Evolutionary conservation across 2,113 vertebrate species (phyloP).

Genomic region (Syngnathoides biaculeatus): DNA sequence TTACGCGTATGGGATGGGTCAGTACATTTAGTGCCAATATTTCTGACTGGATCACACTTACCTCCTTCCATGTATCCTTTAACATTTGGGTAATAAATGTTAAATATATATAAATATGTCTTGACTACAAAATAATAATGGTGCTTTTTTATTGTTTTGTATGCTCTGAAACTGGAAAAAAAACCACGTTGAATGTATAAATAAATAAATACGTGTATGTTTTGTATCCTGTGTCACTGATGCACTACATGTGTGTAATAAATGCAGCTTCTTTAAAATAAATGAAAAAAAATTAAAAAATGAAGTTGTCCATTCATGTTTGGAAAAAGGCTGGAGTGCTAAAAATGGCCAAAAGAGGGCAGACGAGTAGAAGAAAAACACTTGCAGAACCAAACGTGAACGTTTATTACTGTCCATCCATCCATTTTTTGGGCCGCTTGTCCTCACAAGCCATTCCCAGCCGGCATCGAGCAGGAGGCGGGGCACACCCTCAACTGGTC

Average conservation of each 20-base stretch:
- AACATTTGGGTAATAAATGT: background rate
- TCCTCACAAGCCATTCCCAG: too few species aligned
- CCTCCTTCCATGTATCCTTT: background rate
- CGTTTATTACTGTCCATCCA: too few species aligned
- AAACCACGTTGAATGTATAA: slow-evolving; percentile 32
- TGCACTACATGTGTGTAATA: slow-evolving; percentile 53
- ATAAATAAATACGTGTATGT: slow-evolving; percentile 35
- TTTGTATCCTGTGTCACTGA: slow-evolving; percentile 43
- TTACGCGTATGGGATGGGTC: too few species aligned
- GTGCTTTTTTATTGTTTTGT: slow-evolving; percentile 41
- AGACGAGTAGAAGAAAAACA: background rate
- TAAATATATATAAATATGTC: too few species aligned
- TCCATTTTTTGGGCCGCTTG: too few species aligned
- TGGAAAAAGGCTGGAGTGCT: background rate
- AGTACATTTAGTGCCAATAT: background rate
- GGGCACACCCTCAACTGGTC: too few species aligned
- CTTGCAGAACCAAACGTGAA: background rate
- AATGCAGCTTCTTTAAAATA: slow-evolving; percentile 46
- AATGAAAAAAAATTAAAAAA: background rate
- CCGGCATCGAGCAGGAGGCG: too few species aligned
- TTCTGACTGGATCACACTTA: background rate
- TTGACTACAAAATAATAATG: slow-evolving; percentile 12
- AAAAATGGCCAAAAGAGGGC: background rate
- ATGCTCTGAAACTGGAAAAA: background rate
- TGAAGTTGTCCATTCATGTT: background rate